phyloP scores from a whole-genome alignment of 2,797 vertebrate species.

The Numenius phaeopus region DNA sequence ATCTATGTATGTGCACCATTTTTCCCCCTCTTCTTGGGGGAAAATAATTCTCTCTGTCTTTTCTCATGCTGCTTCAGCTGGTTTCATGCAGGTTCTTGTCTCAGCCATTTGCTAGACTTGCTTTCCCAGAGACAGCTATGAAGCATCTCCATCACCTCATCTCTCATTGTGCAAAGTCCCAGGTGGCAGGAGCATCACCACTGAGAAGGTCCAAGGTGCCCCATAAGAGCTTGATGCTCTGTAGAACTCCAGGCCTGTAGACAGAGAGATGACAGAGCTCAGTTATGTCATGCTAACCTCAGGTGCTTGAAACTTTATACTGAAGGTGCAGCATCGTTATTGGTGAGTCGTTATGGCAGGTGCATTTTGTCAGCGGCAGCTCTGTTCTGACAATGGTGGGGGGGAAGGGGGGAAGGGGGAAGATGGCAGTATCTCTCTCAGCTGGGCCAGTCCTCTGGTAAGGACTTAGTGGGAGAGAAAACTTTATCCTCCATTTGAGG shows the following conservation, averaged over 20 bases:
- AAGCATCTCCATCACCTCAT: background rate
- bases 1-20: background rate
- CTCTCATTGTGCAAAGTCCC: background rate
- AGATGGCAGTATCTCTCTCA: background rate
- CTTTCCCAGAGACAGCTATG: background rate
- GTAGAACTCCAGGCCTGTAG: background rate
- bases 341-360: background rate
- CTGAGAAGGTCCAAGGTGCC: background rate
- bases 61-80: background rate
- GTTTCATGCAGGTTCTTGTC: background rate
- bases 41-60: background rate
- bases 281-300: background rate
- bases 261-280: background rate
- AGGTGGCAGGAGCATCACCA: background rate
- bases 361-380: constrained; percentile 32
- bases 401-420: too few relatives aligned
- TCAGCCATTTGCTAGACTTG: background rate
- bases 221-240: background rate
- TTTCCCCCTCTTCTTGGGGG: background rate
- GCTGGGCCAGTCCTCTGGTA: background rate
- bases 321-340: background rate
- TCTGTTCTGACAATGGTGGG: background rate
- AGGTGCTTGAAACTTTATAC: constrained; percentile 39
- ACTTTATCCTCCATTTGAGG: background rate
- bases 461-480: background rate